phyloP scores from a whole-genome alignment of 1,140 invertebrate genomes.

The Limonius californicus region DNA sequence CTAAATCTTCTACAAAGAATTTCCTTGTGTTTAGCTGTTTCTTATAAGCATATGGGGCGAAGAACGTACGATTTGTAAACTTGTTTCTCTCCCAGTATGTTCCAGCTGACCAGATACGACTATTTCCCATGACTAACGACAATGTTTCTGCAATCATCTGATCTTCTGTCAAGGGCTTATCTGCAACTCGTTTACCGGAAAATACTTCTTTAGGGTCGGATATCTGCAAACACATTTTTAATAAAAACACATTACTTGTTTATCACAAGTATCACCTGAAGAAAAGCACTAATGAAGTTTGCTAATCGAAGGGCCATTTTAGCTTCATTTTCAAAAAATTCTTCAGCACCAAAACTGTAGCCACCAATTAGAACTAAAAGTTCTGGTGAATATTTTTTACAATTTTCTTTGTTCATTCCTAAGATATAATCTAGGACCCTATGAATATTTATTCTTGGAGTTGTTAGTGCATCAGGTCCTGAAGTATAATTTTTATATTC shows the following conservation, averaged over 20 bases:
- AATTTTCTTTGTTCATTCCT: conserved; percentile 68
- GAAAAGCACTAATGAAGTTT: conserved; percentile 91
- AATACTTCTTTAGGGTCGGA: conserved; percentile 93
- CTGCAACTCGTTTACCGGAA: conserved; percentile 83
- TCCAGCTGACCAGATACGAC: conserved; percentile 86
- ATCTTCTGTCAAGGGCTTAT: conserved; percentile 85
- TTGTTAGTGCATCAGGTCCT: conserved; percentile 60
- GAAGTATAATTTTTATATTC: conserved; percentile 67
- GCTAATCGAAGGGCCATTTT: conserved; percentile 91
- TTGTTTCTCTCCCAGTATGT: conserved; percentile 95
- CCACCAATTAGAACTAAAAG: conserved; percentile 78
- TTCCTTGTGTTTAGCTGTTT: conserved; percentile 76
- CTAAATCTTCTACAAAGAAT: conserved; percentile 84
- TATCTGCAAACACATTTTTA: conserved; percentile 66
- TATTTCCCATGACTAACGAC: conserved; percentile 85
- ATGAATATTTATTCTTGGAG: conserved; percentile 69
- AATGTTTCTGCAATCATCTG: conserved; percentile 93
- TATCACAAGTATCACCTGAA: too few relatives aligned
- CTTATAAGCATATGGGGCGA: conserved; percentile 93
- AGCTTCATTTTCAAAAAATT: conserved; percentile 91
- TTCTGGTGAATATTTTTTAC: conserved; percentile 62
- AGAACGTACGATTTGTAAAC: conserved; percentile 87
- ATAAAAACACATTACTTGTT: too few relatives aligned
- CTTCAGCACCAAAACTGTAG: conserved; percentile 77
- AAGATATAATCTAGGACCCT: conserved; percentile 72